Base-by-base conservation (phyloP, 2,888 invertebrate species). In the Spodoptera littoralis region DNA sequence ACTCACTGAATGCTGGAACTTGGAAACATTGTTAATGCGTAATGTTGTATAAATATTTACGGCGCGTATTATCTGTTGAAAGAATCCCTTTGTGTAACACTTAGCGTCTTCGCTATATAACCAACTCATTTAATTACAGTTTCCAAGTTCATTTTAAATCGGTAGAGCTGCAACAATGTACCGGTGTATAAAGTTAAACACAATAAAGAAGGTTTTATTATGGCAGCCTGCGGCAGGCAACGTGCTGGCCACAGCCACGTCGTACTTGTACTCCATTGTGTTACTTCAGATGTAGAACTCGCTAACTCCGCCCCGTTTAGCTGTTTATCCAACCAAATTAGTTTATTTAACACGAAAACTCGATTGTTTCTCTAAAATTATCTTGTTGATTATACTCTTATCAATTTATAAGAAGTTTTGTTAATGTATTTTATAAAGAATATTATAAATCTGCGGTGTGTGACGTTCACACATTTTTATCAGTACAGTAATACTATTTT, bases 301-400 rank as follows among this genome's bases (percentile, higher is more conserved):
- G 70, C 75, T 71, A 60, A 61, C 58, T 64, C 47, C 41, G 22
- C 22, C 62, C 47, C 67, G 72, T 72, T 60, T 52, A 66, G 61
- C 49, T 70, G 60, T 74, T 65, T 70, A 60, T 58, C 45, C 50
- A 65, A 27, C 57, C 60, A 73, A 73, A 73, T 73, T 75, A 74
- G 71, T 70, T 73, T 73, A 74, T 74, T 66, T 60, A 65, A 77
- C 77, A 50, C 59, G 55, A 49, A 65, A 74, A 70, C 65, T 69
- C 55, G 53, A 70, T 65, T 74, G 65, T 64, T 49, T 63, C 53
- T 50, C 13, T 22, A 53, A 46, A 53, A 64, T 73, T 69, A 73
- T 71, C 70, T 64, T 41, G 52, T 56, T 18, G 46, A 55, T 49
- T 30, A 73, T 69, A 55, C 63, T 58, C 70, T 52, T 18, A 61